Evolutionary conservation across 2,113 vertebrate genomes (phyloP).

Genomic region (Thymallus thymallus): DNA sequence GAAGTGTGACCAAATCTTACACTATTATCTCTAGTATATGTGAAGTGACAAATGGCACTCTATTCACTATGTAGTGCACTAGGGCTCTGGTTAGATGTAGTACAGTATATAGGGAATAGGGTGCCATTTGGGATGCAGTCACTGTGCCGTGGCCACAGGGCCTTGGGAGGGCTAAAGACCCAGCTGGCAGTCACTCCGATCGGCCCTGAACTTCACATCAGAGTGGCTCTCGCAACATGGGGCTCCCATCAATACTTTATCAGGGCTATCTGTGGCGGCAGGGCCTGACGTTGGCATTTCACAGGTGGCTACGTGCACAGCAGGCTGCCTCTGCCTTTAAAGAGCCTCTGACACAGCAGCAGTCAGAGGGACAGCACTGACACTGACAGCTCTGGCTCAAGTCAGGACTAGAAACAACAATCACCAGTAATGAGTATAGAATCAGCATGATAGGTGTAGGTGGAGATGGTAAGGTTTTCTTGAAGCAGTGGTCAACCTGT

Average conservation of each 20-base stretch:
- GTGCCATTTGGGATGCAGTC: neutral
- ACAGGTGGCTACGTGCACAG: conserved; percentile 25
- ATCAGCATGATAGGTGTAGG: neutral
- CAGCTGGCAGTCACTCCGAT: conserved; percentile 25
- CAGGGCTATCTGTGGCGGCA: conserved; percentile 3
- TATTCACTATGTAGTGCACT: too few relatives aligned
- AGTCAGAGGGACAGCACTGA: neutral
- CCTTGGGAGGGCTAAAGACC: neutral
- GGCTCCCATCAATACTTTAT: conserved; percentile 27
- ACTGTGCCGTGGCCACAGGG: neutral
- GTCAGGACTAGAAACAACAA: neutral
- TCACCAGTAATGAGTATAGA: conserved; percentile 5
- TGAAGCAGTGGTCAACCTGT: neutral
- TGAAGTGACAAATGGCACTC: too few relatives aligned
- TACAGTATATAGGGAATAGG: too few relatives aligned
- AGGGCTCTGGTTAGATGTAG: too few relatives aligned
- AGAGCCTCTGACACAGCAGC: conserved; percentile 32
- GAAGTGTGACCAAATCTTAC: too few relatives aligned
- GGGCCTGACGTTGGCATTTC: conserved; percentile 33
- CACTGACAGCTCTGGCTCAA: neutral
- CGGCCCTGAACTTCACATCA: conserved; percentile 49
- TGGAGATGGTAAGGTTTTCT: too few relatives aligned
- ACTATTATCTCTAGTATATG: too few relatives aligned
- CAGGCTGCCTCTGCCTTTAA: conserved; percentile 29
- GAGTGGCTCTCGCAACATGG: conserved; percentile 29